Base-by-base conservation (phyloP, 2,113 vertebrate species). In the Madoqua kirkii region DNA sequence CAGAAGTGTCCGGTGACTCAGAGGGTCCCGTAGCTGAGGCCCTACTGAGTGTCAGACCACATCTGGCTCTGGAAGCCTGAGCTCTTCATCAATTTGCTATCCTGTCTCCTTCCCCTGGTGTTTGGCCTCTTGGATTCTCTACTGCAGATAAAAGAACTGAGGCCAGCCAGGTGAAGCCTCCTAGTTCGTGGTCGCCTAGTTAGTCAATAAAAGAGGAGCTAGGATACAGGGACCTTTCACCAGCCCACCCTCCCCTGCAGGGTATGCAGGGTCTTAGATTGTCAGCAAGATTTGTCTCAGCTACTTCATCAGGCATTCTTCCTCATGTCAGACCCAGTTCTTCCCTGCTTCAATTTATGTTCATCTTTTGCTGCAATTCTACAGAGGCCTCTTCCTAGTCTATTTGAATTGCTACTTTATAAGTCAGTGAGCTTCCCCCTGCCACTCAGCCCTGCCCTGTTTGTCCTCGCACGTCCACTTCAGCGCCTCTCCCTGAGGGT, bases 61-160 rank as follows among this genome's bases (percentile, higher is more conserved):
- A 43, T 29, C 79, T 86, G 67, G n/a, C 36, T 31, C 40, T 2
- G 6, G 89, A 33, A 74, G 31, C 62, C 45, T 27, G 12, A 71
- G 31, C 54, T 48, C 27, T 21, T n/a, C 17, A 5, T 59, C 1
- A 5, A 43, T 3, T 45, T 16, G 16, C n/a, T 25, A 2, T 52
- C 43, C 79, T 36, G 81, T 21, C 71, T 27, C 33, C 29, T 7
- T 45, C 23, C 59, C 9, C 23, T 2, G 15, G 43, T 7, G 11
- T 36, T 95, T 10, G 29, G 59, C 43, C 71, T 89, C 45, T 81
- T 79, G 55, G 45, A 11, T 59, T 36, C 23, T 64, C 62, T 31
- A n/a, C 0, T n/a, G n/a, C 45, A n/a, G 57, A 31, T 48, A 12
- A 55, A 23, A 45, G 50, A 54, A 27, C 6, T 0, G 1, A 43